Conservation (phyloP, 92 coral and sea anemone genomes). For the Bergia puertoricense region DNA sequence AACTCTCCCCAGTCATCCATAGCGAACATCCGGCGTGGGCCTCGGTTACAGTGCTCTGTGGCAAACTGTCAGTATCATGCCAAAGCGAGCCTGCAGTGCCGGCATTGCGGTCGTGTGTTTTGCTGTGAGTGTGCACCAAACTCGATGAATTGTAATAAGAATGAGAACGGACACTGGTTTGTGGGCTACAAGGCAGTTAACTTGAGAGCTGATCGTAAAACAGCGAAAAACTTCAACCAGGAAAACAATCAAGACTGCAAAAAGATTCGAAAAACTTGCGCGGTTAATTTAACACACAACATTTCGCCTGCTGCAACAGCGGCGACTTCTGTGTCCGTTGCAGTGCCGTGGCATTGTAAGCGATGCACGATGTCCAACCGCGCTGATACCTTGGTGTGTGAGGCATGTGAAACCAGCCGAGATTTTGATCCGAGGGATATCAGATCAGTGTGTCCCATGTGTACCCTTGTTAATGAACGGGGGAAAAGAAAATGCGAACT, state of each 20-base stretch:
- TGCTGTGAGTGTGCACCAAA: constrained; percentile 65
- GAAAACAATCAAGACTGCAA: constrained; percentile 11
- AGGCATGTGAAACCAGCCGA: constrained; percentile 75
- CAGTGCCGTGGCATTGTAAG: constrained; percentile 71
- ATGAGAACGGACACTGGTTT: constrained; percentile 62
- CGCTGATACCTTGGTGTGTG: constrained; percentile 78
- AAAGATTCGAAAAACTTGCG: not conserved
- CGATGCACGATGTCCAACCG: constrained; percentile 85
- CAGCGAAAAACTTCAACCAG: constrained; percentile 5
- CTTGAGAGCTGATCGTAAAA: constrained; percentile 1
- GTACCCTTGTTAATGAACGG: constrained; percentile 87
- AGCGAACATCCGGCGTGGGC: constrained; percentile 26
- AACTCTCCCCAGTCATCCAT: constrained; percentile 14
- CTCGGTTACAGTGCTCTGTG: constrained; percentile 60
- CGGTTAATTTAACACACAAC: not conserved
- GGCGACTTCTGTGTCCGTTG: not conserved
- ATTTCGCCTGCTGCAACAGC: not conserved
- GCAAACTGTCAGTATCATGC: constrained; percentile 65
- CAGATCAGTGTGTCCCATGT: constrained; percentile 87
- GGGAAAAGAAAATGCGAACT: constrained; percentile 84
- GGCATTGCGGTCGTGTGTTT: constrained; percentile 60
- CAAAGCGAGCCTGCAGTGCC: constrained; percentile 59
- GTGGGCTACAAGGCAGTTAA: constrained; percentile 40
- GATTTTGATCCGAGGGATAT: constrained; percentile 63
- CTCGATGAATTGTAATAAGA: constrained; percentile 54